Conservation (phyloP, 30 jellyfish, hydroid and myxozoan species). For the Aurelia aurita complex sp. Pacific region DNA sequence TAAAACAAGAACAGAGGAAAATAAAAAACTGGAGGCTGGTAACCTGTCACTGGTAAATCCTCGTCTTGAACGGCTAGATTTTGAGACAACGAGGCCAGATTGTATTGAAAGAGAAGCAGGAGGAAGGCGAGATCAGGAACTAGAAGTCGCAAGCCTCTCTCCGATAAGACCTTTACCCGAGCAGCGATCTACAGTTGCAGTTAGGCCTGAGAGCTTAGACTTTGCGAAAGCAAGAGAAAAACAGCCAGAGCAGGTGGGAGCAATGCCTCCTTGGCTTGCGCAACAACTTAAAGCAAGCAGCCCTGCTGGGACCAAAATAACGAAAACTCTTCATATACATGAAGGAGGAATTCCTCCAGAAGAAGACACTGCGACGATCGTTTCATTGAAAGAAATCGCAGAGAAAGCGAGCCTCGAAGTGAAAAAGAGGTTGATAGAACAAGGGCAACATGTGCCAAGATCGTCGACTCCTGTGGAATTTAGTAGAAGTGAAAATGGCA, state of each 20-base stretch:
- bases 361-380: constrained; percentile 35
- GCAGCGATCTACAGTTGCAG: too few species aligned
- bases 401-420: constrained; percentile 59
- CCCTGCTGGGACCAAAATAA: constrained; percentile 65
- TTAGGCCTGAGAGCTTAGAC: too few species aligned
- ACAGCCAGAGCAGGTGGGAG: too few species aligned
- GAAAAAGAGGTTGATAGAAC: constrained; percentile 32
- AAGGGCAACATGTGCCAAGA: constrained; percentile 20
- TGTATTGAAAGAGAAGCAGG: too few species aligned
- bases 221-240: not conserved
- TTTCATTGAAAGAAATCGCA: constrained; percentile 40
- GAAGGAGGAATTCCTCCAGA: constrained; percentile 34
- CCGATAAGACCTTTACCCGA: too few species aligned
- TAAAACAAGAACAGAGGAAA: not conserved
- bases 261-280: constrained; percentile 92
- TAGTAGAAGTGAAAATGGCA: not conserved
- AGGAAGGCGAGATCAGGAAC: too few species aligned
- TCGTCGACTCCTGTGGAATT: constrained; percentile 68
- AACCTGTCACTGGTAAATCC: too few species aligned
- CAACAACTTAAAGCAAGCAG: constrained; percentile 88
- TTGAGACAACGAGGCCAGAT: too few species aligned
- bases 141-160: too few species aligned
- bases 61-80: too few species aligned
- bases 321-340: constrained; percentile 25
- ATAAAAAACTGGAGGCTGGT: too few species aligned